phyloP scores from a whole-genome alignment of 2,888 invertebrate genomes.

The Nemotelus nigrinus region DNA sequence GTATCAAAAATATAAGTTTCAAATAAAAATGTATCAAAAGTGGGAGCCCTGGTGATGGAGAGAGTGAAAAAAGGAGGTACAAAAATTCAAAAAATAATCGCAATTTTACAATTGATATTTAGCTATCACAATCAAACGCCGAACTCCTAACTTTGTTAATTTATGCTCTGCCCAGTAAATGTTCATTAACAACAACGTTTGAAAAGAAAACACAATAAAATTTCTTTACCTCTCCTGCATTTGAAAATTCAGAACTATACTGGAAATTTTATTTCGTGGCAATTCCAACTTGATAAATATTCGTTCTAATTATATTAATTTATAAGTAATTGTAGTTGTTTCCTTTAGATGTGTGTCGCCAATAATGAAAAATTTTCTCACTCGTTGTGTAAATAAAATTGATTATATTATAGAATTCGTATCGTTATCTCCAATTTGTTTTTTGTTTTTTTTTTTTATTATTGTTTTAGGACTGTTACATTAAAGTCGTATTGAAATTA shows the following conservation, averaged over 20 bases:
- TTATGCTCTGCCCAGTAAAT: no score
- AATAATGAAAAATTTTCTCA: constrained; percentile 9
- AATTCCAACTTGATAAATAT: constrained; percentile 12
- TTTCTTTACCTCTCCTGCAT: neutral
- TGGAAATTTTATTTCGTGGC: constrained; percentile 16
- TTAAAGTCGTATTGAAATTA: neutral
- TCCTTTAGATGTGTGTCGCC: constrained; percentile 9
- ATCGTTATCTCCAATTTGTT: neutral
- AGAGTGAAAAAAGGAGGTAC: no score
- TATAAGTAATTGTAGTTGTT: neutral
- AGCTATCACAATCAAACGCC: no score
- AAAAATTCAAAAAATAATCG: no score
- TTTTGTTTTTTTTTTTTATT: neutral
- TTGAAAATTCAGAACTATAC: constrained; percentile 1
- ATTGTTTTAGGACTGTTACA: neutral
- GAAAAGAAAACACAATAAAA: no score
- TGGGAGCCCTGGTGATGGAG: no score
- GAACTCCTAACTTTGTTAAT: no score
- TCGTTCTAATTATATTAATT: neutral
- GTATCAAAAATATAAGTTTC: no score
- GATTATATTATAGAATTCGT: neutral
- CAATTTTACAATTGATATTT: no score
- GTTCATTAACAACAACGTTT: no score
- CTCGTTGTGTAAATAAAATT: neutral
- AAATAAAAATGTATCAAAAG: no score